phyloP scores from a whole-genome alignment of 2,113 vertebrate species.

The Egretta garzetta region DNA sequence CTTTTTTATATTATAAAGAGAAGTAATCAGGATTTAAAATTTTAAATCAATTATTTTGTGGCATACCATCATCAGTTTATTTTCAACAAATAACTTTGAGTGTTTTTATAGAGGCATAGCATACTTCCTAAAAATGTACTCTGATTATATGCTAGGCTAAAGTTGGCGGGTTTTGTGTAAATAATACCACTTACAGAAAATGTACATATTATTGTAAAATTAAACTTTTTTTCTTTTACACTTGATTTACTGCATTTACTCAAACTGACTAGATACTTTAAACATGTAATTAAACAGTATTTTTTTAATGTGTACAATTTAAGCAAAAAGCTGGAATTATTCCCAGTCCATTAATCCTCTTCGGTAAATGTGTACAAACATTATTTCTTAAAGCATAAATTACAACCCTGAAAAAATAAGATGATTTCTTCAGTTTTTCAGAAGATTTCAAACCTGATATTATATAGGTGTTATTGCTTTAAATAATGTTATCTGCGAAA shows the following conservation, averaged over 20 bases:
- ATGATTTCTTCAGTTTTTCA: neutral
- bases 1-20: neutral
- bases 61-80: neutral
- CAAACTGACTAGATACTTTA: neutral
- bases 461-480: neutral
- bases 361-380: neutral
- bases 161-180: neutral
- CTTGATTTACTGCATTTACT: conserved; percentile 30
- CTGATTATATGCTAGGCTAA: neutral
- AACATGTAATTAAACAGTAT: neutral
- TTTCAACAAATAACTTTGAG: neutral
- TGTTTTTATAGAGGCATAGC: neutral
- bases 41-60: neutral
- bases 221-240: neutral
- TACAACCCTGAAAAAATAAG: neutral
- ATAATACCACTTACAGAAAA: neutral
- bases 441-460: neutral
- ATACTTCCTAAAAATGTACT: neutral
- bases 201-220: neutral
- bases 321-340: neutral
- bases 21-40: neutral
- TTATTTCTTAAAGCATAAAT: neutral
- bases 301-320: neutral
- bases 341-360: neutral
- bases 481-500: neutral